Evolutionary conservation across 2,797 vertebrate species (phyloP), one percentile per base, ranked within the genome.

Genomic region (Morus bassanus): DNA sequence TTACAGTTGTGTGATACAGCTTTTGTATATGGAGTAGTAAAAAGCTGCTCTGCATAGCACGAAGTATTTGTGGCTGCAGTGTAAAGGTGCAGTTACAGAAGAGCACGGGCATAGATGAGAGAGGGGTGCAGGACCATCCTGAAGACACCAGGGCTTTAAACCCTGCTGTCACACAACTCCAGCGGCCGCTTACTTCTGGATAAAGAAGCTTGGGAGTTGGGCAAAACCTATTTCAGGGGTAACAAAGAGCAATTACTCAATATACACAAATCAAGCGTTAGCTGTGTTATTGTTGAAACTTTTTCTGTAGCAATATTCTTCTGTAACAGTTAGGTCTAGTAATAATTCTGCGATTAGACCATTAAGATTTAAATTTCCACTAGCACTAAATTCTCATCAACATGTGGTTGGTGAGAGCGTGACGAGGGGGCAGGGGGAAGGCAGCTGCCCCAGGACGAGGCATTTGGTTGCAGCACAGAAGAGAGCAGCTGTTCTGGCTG

Each of bases 361-460:
- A 28, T 13, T 46, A 22, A 21, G 67, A 61, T 56, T 59, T 15
- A 18, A 24, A 25, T 41, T 88, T 37, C 59, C 46, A 14, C 18
- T 30, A 28, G 56, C 18, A 16, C 37, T 54, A 9, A 57, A 13
- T 27, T 68, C 67, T 68, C 70, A 46, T 10, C 51, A 22, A 16
- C 17, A 1, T 0, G 23, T 3, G 54, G 37, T 13, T 45, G 72
- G 39, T 37, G 48, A 25, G 16, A 82, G n/a, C 2, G 2, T 0
- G 4, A 11, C 0, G 85, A 69, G 64, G 81, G 64, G 50, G 46
- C 82, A 0, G 18, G 85, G 73, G 85, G 65, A 64, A 79, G 72
- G 85, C 2, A 4, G 79, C 81, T 75, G 69, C 54, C 53, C 18
- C 0, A 4, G 69, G 76, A 92, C 0, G 2, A 46, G 68, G 64